These are phyloP conservation scores for Phoxinus dragarum DNA, from an alignment of 2,797 vertebrate genomes.

Conservation along the genomic window DNA sequence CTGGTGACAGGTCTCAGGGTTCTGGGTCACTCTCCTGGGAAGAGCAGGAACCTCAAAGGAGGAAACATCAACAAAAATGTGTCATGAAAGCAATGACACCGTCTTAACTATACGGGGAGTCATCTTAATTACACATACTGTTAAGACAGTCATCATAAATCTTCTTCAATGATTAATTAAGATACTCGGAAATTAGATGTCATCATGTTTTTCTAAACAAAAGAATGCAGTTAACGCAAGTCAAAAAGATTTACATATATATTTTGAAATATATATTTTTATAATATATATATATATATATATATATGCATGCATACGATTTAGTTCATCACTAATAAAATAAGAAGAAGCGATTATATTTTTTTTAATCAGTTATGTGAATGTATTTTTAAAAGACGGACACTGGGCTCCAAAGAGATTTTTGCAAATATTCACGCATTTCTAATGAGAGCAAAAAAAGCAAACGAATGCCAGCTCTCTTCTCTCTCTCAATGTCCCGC, in stretches of 20 bases:
- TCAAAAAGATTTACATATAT: background rate
- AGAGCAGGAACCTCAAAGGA: conserved; percentile 11
- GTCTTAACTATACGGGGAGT: conserved; percentile 10
- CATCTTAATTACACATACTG: conserved; percentile 50
- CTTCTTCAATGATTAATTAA: conserved; percentile 38
- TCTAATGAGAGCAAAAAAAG: background rate
- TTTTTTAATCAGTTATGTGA: background rate
- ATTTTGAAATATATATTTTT: no score
- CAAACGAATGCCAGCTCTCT: background rate
- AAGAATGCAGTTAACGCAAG: background rate
- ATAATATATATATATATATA: no score
- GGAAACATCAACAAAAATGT: conserved; percentile 22
- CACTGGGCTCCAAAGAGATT: background rate
- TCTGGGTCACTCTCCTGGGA: conserved; percentile 21
- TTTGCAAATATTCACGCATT: background rate
- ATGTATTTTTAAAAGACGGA: background rate
- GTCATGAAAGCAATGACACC: background rate
- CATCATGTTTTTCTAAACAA: background rate
- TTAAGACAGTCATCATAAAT: conserved; percentile 22
- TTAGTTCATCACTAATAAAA: background rate
- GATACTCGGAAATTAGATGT: conserved; percentile 7
- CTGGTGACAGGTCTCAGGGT: conserved; percentile 29
- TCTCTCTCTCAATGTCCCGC: conserved; percentile 10
- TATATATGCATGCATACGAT: background rate
- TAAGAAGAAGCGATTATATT: background rate